Evolutionary conservation across 2,113 vertebrate genomes (phyloP), one percentile per base, ranked within the genome.

Genomic region (Cisticola juncidis): DNA sequence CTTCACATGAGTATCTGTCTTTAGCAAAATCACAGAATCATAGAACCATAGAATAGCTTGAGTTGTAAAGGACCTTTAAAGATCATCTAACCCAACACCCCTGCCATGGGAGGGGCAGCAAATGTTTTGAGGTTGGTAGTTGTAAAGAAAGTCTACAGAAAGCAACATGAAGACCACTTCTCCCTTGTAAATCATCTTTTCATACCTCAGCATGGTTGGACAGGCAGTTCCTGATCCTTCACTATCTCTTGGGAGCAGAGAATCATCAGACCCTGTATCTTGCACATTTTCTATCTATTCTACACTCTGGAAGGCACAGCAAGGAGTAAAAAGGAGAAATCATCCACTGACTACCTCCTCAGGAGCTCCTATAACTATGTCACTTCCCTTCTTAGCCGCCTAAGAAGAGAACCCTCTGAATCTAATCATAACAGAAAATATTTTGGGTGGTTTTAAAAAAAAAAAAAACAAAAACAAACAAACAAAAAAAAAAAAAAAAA

Each of bases 371-470:
- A 17, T 26, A 69, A 64, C 5, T 19, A 33, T 11, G 36, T 28
- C 12, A 65, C 26, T 82, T 87, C 18, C 25, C 12, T 64, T 89
- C 33, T 72, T 20, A 48, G 4, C 33, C 61, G 24, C 33, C 15
- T 53, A 76, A 57, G 44, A 42, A 66, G 6, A 76, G 40, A 91
- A 73, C 25, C 5, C 16, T 89, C 21, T 79, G 45, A 84, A 72
- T 54, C 19, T 38, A 15, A n/a, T 26, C 5, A 22, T 22, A 65
- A 51, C 11, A 82, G 58, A 79, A 85, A 79, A 91, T 8, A 56
- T 5, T 7, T 9, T 29, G 12, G 15, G 4, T 8, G 25, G 3
- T 3, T 2, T 38, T 42, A n/a, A n/a, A n/a, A n/a, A n/a, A n/a
- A n/a, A n/a, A n/a, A n/a, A n/a, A n/a, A n/a, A n/a, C n/a, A n/a